These are phyloP conservation scores for Danio albolineatus DNA, from an alignment of 2,797 vertebrate species.

Conservation along the genomic window DNA sequence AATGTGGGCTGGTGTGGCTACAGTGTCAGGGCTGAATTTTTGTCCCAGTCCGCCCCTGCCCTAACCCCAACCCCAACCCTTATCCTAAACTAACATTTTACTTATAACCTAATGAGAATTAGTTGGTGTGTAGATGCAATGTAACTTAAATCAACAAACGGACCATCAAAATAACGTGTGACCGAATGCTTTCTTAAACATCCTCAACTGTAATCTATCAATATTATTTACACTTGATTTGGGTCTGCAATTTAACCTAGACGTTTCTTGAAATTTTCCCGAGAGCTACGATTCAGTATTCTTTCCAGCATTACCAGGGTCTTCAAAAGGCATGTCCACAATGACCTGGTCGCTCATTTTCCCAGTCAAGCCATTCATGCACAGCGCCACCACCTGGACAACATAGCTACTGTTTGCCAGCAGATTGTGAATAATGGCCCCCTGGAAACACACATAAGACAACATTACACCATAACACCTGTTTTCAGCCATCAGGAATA, in stretches of 20 bases:
- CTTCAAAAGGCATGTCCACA: constrained; percentile 93
- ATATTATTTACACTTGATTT: neutral
- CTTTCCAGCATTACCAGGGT: constrained; percentile 82
- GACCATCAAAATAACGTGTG: too few species aligned
- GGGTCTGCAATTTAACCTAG: neutral
- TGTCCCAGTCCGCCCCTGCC: too few species aligned
- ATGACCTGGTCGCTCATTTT: constrained; percentile 93
- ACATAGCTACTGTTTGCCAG: constrained; percentile 95
- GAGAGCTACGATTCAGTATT: too few species aligned
- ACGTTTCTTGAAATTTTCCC: neutral
- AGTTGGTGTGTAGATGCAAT: too few species aligned
- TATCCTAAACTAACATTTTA: too few species aligned
- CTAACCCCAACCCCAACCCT: too few species aligned
- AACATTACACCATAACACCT: neutral
- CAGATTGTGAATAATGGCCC: constrained; percentile 90
- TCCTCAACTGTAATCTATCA: too few species aligned
- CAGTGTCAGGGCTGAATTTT: too few species aligned
- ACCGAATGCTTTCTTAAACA: neutral
- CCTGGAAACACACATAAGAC: constrained; percentile 73
- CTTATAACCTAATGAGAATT: too few species aligned
- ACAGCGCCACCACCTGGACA: constrained; percentile 94
- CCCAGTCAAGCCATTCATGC: constrained; percentile 90
- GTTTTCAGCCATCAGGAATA: neutral
- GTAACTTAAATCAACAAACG: too few species aligned
- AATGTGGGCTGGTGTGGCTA: too few species aligned